Evolutionary conservation across 2,797 vertebrate genomes (phyloP).

Genomic region (Perodicticus potto): DNA sequence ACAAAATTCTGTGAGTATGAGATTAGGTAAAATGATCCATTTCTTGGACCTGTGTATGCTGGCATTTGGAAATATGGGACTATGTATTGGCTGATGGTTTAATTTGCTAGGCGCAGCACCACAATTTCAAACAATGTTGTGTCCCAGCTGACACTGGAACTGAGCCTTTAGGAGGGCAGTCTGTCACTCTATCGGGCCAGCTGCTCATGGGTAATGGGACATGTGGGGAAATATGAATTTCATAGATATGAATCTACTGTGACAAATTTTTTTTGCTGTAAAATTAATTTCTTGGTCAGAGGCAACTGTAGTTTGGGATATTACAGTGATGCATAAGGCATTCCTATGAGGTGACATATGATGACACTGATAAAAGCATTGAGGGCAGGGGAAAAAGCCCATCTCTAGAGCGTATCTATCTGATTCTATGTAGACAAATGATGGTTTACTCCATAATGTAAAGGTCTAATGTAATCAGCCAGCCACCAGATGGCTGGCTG

Average conservation of each 20-base stretch:
- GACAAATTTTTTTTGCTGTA: background rate
- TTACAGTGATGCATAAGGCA: background rate
- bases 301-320: background rate
- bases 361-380: background rate
- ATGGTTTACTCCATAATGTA: background rate
- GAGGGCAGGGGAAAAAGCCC: background rate
- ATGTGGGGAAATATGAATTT: constrained; percentile 23
- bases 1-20: background rate
- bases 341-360: background rate
- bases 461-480: background rate
- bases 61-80: background rate
- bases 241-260: background rate
- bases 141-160: background rate
- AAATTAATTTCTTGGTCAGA: constrained; percentile 35
- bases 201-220: background rate
- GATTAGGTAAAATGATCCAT: constrained; percentile 16
- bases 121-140: background rate
- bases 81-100: background rate
- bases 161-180: background rate
- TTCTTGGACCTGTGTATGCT: background rate
- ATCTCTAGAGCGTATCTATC: background rate
- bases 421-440: background rate
- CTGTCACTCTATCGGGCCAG: background rate
- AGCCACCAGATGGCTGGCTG: background rate
- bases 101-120: background rate